Evolutionary conservation across 2,113 vertebrate species (phyloP).

Genomic region (Rattus rattus): DNA sequence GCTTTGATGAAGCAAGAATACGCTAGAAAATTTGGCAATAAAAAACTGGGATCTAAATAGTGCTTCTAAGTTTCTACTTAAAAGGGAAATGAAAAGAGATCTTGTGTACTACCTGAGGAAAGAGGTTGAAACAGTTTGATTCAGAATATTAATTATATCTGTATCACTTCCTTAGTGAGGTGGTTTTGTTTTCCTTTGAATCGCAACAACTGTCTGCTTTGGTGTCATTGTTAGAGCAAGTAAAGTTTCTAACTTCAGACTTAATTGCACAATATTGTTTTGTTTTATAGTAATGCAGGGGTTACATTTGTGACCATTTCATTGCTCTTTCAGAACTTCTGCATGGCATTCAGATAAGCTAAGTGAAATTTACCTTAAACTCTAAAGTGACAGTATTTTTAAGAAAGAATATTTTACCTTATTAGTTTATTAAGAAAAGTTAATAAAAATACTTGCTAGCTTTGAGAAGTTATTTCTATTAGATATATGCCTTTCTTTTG

Average conservation of each 20-base stretch:
- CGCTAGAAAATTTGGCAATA: not conserved
- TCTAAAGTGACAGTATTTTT: conserved; percentile 1
- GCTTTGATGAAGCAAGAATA: not conserved
- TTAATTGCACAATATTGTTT: not conserved
- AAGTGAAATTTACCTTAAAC: conserved; percentile 46
- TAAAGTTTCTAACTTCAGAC: conserved; percentile 22
- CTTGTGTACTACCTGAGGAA: not conserved
- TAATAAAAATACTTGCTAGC: conserved; percentile 32
- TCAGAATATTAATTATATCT: not conserved
- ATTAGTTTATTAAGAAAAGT: not conserved
- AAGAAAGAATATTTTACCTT: conserved; percentile 27
- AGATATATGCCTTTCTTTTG: not conserved
- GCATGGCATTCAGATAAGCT: conserved; percentile 23
- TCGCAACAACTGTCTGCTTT: not conserved
- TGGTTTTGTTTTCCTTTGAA: conserved; percentile 9
- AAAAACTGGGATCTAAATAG: not conserved
- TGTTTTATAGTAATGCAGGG: not conserved
- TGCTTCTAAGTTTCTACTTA: not conserved
- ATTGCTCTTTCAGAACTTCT: conserved; percentile 23
- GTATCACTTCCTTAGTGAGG: not conserved
- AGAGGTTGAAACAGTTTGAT: not conserved
- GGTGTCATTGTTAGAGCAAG: not conserved
- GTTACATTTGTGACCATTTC: conserved; percentile 9
- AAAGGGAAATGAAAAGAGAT: not conserved
- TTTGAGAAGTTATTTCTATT: conserved; percentile 18